Conservation (phyloP, 2,113 vertebrate species). For the Mystacornis crossleyi region DNA sequence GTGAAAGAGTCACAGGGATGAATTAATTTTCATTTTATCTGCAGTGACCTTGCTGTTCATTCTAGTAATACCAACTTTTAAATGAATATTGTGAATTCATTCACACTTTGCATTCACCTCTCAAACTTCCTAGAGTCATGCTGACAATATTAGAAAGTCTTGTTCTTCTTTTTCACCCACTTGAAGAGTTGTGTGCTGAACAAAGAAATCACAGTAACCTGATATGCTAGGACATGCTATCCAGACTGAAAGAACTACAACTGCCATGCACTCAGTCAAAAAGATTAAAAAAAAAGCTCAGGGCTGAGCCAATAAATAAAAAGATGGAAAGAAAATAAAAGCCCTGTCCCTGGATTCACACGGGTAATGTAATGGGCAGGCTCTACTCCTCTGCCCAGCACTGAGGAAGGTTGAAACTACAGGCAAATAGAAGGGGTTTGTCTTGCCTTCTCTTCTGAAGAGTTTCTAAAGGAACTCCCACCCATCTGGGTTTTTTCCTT, state of each 20-base stretch:
- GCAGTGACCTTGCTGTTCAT: background rate
- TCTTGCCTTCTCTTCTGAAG: background rate
- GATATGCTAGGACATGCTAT: background rate
- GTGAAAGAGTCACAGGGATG: background rate
- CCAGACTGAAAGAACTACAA: background rate
- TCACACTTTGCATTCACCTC: background rate
- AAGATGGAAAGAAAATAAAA: background rate
- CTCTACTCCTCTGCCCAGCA: background rate
- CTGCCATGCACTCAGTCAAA: background rate
- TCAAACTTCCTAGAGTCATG: background rate
- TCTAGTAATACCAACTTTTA: background rate
- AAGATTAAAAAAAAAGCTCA: background rate
- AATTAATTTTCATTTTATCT: background rate
- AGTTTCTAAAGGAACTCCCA: background rate
- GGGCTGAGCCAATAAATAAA: background rate
- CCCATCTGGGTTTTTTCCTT: background rate
- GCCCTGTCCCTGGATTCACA: background rate
- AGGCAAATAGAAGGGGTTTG: background rate
- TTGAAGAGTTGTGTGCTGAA: background rate
- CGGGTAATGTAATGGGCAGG: background rate
- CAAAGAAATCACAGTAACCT: background rate
- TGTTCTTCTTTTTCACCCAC: background rate
- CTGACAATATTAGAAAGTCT: background rate
- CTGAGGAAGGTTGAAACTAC: background rate
- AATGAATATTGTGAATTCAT: background rate